Base-by-base conservation (phyloP, 2,888 invertebrate genomes). In the Rhabditophanes sp. region DNA sequence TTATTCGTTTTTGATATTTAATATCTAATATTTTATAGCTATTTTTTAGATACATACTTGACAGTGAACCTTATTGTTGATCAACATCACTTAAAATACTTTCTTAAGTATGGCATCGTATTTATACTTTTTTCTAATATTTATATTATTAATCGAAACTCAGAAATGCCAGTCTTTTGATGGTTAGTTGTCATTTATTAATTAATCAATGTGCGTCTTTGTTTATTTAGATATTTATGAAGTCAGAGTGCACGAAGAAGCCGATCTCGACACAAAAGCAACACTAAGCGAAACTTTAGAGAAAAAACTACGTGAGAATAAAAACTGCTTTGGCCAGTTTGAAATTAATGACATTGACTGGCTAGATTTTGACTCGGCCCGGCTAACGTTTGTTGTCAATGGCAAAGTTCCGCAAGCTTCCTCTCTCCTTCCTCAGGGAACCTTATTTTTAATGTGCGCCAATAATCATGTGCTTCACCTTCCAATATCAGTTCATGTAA, bases 161-260 rank as follows among this genome's bases (percentile, higher is more conserved):
- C 25, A 20, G 30, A 16, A 15, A 20, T 16, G 33, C 15, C 24
- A 19, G 15, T 17, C 17, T 16, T 20, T 29, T 32, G 31, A 32
- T 32, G 33, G 33, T 32, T 29, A 32, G 3, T n/a, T 16, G 15
- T 18, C 8, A 32, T 30, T 28, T 16, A 14, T 15, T 32, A n/a
- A n/a, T 32, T 2, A 14, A 9, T 19, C 17, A 32, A n/a, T 32
- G 8, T 16, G 4, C 9, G 14, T 2, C 6, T 23, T 4, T 3
- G 30, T 35, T 14, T 33, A 42, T 54, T 27, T 40, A 57, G 57
- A 57, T 39, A 41, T 56, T 7, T 55, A 45, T 37, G 60, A 59
- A 37, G 42, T 60, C n/a, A 45, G 60, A 16, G 53, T 60, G 15
- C 55, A 56, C 39, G 60, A 60, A 34, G 50, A 45, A 19, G 60